Percentiles rank a stretch among this genome's conserved stretches.
Evolutionary conservation across 2,113 vertebrate species (phyloP).

Genomic region (Centropus bengalensis): DNA sequence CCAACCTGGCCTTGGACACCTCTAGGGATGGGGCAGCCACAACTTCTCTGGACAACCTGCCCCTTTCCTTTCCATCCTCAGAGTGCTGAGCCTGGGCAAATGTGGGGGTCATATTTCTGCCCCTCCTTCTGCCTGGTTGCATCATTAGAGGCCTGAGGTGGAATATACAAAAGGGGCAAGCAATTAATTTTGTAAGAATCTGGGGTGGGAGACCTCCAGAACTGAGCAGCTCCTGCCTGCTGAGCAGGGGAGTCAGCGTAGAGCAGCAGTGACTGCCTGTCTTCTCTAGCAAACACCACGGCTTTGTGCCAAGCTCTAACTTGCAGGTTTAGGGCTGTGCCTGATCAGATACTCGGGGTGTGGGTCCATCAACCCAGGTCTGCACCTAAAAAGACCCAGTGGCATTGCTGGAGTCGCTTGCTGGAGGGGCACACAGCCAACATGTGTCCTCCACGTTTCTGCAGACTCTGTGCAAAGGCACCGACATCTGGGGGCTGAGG

Average conservation of each 20-base stretch:
- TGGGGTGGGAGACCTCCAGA: neutral
- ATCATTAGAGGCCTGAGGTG: neutral
- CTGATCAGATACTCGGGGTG: neutral
- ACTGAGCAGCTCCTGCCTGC: neutral
- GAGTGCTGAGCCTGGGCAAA: neutral
- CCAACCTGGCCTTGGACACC: too few relatives aligned
- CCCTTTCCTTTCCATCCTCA: neutral
- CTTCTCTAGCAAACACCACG: neutral
- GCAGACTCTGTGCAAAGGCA: neutral
- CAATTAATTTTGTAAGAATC: neutral
- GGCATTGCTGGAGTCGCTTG: neutral
- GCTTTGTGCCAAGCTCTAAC: neutral
- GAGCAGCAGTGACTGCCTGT: neutral
- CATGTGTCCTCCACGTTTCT: neutral
- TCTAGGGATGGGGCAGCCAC: too few relatives aligned
- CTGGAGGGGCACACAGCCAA: neutral
- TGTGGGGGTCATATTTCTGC: accelerated
- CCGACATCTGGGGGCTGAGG: neutral
- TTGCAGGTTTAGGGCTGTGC: neutral
- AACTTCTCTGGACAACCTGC: too few relatives aligned
- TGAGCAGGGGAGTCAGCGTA: neutral
- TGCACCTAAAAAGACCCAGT: neutral
- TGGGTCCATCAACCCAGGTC: neutral
- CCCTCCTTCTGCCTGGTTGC: neutral
- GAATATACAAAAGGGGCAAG: neutral